phyloP scores from a whole-genome alignment of 2,113 vertebrate genomes.

The Globicephala melas region DNA sequence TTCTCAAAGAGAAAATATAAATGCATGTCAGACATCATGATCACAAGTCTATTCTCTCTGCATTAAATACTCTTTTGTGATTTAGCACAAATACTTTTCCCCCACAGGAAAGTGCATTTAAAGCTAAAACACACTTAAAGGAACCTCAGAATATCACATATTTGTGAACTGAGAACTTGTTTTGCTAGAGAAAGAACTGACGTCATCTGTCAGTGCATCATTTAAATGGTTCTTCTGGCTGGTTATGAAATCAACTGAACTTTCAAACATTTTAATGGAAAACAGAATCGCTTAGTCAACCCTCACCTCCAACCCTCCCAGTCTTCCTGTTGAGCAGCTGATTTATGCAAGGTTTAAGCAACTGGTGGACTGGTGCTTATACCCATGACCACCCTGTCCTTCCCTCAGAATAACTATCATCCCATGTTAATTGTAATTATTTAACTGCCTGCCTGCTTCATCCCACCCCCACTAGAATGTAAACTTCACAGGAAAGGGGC shows the following conservation, averaged over 20 bases:
- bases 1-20: neutral
- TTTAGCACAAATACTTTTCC: neutral
- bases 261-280: neutral
- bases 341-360: neutral
- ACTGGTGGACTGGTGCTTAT: neutral
- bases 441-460: neutral
- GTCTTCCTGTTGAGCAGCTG: neutral
- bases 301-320: neutral
- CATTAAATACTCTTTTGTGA: neutral
- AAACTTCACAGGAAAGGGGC: neutral
- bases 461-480: neutral
- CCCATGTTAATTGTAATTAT: neutral
- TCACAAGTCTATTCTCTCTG: neutral
- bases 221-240: neutral
- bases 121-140: neutral
- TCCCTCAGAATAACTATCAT: neutral
- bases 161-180: neutral
- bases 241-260: neutral
- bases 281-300: neutral
- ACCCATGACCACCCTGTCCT: neutral
- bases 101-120: neutral
- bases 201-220: neutral
- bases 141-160: neutral
- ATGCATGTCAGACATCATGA: neutral
- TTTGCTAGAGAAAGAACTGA: neutral